Conservation (phyloP, 2,797 vertebrate genomes). For the Falco peregrinus region DNA sequence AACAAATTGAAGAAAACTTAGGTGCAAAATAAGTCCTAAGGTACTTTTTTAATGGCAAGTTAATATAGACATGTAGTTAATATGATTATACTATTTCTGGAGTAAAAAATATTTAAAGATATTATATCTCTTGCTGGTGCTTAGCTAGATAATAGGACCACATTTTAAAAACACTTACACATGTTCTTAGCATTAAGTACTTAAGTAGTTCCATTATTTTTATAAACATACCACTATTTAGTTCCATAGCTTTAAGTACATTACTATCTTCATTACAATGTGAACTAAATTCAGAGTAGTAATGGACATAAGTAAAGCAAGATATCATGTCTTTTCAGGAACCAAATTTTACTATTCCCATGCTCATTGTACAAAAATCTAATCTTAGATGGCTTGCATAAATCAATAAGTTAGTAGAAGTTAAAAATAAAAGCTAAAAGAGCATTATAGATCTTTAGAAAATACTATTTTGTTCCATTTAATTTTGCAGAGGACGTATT, state of each 20-base stretch:
- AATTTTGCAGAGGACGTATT: neutral
- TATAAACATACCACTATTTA: constrained; percentile 16
- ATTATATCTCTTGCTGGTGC: neutral
- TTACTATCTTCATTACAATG: neutral
- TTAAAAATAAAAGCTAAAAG: constrained; percentile 1
- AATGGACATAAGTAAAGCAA: neutral
- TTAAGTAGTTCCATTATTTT: neutral
- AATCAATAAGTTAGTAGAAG: neutral
- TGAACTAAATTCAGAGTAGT: neutral
- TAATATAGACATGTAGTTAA: neutral
- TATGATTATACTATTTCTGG: neutral
- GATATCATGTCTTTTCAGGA: neutral
- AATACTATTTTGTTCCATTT: neutral
- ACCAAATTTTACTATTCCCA: neutral
- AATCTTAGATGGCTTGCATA: neutral
- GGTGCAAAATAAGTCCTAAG: neutral
- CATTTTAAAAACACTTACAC: neutral
- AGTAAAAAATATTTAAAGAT: neutral
- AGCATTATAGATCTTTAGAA: neutral
- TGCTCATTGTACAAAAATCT: neutral
- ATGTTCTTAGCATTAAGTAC: neutral
- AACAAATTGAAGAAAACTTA: neutral
- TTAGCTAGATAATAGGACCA: neutral
- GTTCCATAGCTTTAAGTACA: neutral
- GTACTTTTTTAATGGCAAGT: neutral